phyloP scores from a whole-genome alignment of 2,113 vertebrate genomes.

The Nerophis lumbriciformis region DNA sequence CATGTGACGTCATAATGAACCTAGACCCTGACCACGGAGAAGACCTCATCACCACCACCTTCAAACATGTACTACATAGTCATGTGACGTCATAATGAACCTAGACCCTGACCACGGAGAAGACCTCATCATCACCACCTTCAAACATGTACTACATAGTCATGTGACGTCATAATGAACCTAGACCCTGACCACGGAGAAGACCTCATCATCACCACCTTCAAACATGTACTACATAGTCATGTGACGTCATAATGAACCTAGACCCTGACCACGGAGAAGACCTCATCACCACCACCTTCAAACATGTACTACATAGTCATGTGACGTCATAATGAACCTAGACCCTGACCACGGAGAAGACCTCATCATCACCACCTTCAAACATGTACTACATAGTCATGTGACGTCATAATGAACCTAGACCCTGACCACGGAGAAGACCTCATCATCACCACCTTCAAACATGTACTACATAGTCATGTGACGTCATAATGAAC shows the following conservation, averaged over 20 bases:
- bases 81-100: conserved; percentile 69
- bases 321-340: conserved; percentile 69
- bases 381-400: background rate
- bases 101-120: conserved; percentile 77
- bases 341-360: conserved; percentile 77
- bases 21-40: conserved; percentile 77
- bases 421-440: conserved; percentile 77
- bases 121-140: background rate
- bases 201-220: background rate
- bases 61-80: background rate
- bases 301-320: background rate
- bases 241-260: conserved; percentile 69
- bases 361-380: background rate
- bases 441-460: background rate
- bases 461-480: background rate
- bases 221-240: background rate
- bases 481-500: too few species aligned
- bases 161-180: too few species aligned
- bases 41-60: background rate
- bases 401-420: conserved; percentile 69
- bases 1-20: conserved; percentile 69
- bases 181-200: conserved; percentile 77
- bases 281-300: background rate
- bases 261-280: conserved; percentile 77
- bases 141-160: background rate